Conservation (phyloP, 1,140 invertebrate species). For the Octopus bimaculoides region DNA sequence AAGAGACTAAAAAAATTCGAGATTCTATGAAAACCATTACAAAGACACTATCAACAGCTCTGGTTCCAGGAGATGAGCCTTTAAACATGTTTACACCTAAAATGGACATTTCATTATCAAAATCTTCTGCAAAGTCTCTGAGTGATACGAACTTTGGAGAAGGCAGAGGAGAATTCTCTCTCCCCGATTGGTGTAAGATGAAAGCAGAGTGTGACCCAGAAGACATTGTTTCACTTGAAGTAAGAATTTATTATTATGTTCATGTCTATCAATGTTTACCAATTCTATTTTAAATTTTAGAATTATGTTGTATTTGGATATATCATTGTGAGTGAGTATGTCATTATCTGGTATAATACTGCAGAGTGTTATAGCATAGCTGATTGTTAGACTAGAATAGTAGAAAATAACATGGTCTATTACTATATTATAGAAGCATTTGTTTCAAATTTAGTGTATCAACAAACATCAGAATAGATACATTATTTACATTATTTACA, state of each 20-base stretch:
- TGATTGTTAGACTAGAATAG: no score
- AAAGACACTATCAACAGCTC: conserved; percentile 12
- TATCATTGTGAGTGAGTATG: no score
- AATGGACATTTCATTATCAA: conserved; percentile 17
- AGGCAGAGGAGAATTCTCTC: conserved; percentile 17
- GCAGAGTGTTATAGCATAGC: no score
- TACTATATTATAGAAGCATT: neutral
- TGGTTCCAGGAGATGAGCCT: conserved; percentile 26
- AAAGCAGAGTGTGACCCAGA: conserved; percentile 17
- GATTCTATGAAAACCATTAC: neutral
- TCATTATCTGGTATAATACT: no score
- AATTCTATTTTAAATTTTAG: neutral
- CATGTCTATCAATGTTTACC: neutral
- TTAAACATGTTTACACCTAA: conserved; percentile 21
- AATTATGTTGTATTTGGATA: no score
- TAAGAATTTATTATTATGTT: neutral
- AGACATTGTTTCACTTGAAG: conserved; percentile 22
- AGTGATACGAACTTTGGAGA: conserved; percentile 16
- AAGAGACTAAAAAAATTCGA: neutral
- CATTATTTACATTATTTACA: no score
- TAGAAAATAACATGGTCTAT: no score
- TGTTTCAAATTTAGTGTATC: neutral
- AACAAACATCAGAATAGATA: neutral
- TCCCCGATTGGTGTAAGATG: conserved; percentile 24
- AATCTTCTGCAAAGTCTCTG: conserved; percentile 15